These are phyloP conservation scores for Eubasilissa splendida DNA, from an alignment of 2,888 invertebrate species.

Conservation along the genomic window DNA sequence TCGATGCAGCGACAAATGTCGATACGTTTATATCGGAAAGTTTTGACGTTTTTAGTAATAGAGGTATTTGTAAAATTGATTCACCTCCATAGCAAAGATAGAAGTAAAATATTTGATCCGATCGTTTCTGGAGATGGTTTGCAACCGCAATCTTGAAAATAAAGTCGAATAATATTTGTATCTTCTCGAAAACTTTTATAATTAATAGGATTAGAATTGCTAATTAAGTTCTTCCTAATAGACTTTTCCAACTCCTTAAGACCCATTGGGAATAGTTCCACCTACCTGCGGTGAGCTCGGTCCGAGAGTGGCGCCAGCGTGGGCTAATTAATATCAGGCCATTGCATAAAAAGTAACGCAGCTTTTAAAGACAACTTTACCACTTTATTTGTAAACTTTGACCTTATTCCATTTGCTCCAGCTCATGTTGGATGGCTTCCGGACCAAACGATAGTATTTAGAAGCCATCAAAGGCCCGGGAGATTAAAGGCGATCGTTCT, in stretches of 20 bases:
- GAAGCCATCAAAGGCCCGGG: slow-evolving; percentile 56
- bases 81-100: no score
- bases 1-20: no score
- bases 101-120: no score
- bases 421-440: slow-evolving; percentile 5
- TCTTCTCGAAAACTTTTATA: not conserved
- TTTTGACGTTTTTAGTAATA: no score
- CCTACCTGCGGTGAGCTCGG: slow-evolving; percentile 8
- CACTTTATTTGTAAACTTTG: not conserved
- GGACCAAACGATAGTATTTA: slow-evolving; percentile 35
- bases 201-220: slow-evolving; percentile 30
- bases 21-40: no score
- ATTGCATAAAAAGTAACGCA: not conserved
- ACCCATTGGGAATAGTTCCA: slow-evolving; percentile 45
- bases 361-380: not conserved
- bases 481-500: slow-evolving; percentile 54
- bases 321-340: not conserved
- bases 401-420: not conserved
- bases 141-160: no score
- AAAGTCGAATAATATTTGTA: no score
- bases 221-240: slow-evolving; percentile 50
- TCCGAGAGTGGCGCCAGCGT: slow-evolving; percentile 10
- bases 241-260: slow-evolving; percentile 51
- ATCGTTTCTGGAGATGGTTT: no score
- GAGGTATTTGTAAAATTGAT: no score